Conservation (phyloP, 2,113 vertebrate genomes). For the Colossoma macropomum region DNA sequence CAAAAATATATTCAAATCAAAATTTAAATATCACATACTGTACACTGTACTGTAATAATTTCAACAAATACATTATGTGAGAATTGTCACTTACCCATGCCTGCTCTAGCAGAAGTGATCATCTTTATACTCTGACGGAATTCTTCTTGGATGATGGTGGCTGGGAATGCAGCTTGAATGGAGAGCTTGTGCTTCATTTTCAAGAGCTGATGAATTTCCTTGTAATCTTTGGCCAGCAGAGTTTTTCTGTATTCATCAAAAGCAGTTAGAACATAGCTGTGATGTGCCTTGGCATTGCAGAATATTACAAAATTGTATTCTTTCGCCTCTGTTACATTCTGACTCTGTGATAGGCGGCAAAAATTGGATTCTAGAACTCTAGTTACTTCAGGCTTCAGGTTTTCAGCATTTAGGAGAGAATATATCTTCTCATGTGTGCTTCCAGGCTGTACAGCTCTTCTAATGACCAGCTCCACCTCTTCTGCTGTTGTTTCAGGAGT, state of each 20-base stretch:
- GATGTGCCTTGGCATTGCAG: constrained; percentile 42
- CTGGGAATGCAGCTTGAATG: too few relatives aligned
- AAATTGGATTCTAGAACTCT: constrained; percentile 72
- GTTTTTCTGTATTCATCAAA: constrained; percentile 52
- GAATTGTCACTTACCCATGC: too few relatives aligned
- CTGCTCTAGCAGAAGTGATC: too few relatives aligned
- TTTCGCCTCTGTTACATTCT: not conserved
- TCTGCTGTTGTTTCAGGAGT: constrained; percentile 73
- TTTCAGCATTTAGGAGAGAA: constrained; percentile 77
- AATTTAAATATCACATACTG: too few relatives aligned
- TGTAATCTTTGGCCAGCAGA: too few relatives aligned
- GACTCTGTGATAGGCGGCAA: constrained; percentile 60
- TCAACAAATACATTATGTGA: too few relatives aligned
- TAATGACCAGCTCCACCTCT: constrained; percentile 80
- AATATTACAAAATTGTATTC: constrained; percentile 46
- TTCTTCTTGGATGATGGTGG: too few relatives aligned
- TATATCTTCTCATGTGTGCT: constrained; percentile 66
- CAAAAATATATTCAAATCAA: too few relatives aligned
- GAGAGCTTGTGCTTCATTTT: too few relatives aligned
- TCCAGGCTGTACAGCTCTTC: constrained; percentile 73
- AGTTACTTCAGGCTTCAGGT: constrained; percentile 80
- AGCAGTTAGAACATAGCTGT: constrained; percentile 55
- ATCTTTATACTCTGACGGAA: too few relatives aligned
- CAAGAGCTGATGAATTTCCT: too few relatives aligned
- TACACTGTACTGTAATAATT: too few relatives aligned